Percentiles rank a stretch among this genome's conserved stretches.
phyloP scores from a whole-genome alignment of 2,888 invertebrate genomes.

The Torymus texanus region DNA sequence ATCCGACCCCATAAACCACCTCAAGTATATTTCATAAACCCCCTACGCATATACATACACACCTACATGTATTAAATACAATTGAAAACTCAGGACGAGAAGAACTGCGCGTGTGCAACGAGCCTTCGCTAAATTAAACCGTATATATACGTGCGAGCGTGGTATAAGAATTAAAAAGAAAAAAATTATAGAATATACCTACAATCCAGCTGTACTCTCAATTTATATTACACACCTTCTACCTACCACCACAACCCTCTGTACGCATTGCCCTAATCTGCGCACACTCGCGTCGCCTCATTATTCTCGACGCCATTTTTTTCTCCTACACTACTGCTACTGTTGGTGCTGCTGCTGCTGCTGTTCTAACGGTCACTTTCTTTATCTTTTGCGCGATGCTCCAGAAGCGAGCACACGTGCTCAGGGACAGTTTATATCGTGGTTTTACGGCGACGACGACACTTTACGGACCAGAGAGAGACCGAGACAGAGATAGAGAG shows the following conservation, averaged over 20 bases:
- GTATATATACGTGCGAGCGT: conserved; percentile 7
- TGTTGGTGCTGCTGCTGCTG: not conserved
- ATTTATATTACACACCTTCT: conserved; percentile 35
- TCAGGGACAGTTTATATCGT: conserved; percentile 43
- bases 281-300: conserved; percentile 3
- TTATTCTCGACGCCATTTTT: conserved; percentile 28
- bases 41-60: conserved; percentile 30
- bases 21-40: conserved; percentile 19
- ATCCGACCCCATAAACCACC: no score
- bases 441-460: conserved; percentile 40
- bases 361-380: conserved; percentile 3
- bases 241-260: conserved; percentile 10
- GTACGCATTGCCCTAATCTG: conserved; percentile 5
- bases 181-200: conserved; percentile 13
- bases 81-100: conserved; percentile 44
- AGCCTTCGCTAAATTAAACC: conserved; percentile 40
- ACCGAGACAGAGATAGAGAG: no score
- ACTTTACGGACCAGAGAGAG: conserved; percentile 17
- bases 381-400: not conserved
- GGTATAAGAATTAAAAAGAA: not conserved
- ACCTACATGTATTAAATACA: conserved; percentile 9
- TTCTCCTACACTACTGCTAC: conserved; percentile 1
- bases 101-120: not conserved
- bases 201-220: conserved; percentile 42
- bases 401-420: no score